Conservation (phyloP, 2,113 vertebrate species). For the Acanthochromis polyacanthus region DNA sequence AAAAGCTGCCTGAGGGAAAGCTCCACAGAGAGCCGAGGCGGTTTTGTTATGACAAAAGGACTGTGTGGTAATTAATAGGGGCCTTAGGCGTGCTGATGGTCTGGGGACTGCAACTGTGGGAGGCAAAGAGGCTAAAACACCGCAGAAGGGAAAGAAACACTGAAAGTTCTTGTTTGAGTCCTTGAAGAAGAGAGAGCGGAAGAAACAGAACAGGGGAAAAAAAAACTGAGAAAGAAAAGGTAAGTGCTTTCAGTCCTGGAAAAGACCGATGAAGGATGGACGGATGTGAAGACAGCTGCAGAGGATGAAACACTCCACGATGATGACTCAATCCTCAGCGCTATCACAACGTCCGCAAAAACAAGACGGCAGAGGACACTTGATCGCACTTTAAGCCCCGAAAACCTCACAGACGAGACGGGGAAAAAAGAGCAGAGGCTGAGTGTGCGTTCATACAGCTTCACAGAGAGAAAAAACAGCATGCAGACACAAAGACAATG, state of each 20-base stretch:
- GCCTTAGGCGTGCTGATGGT: constrained; percentile 44
- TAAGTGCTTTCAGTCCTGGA: constrained; percentile 6
- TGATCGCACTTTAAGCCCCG: constrained; percentile 4
- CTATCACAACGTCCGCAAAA: constrained; percentile 20
- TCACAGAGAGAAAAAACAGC: background rate
- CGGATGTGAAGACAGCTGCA: constrained; percentile 39
- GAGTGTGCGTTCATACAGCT: background rate
- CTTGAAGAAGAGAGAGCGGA: constrained; percentile 11
- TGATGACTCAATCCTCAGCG: constrained; percentile 32
- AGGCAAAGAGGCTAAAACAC: constrained; percentile 34
- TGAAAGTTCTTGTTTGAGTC: constrained; percentile 4
- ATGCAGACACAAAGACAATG: background rate
- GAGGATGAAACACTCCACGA: constrained; percentile 10
- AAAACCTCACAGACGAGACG: background rate
- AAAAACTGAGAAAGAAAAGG: constrained; percentile 3
- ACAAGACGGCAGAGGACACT: constrained; percentile 14
- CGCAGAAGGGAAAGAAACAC: background rate
- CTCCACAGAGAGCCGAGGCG: constrained; percentile 3
- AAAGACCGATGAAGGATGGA: constrained; percentile 48
- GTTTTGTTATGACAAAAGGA: constrained; percentile 59
- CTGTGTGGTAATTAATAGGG: constrained; percentile 67
- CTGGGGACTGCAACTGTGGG: constrained; percentile 41
- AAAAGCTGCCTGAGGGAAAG: constrained; percentile 36
- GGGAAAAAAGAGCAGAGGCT: background rate
- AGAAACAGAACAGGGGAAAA: background rate